Conservation (phyloP, 2,888 invertebrate species). For the Magallana nippona region DNA sequence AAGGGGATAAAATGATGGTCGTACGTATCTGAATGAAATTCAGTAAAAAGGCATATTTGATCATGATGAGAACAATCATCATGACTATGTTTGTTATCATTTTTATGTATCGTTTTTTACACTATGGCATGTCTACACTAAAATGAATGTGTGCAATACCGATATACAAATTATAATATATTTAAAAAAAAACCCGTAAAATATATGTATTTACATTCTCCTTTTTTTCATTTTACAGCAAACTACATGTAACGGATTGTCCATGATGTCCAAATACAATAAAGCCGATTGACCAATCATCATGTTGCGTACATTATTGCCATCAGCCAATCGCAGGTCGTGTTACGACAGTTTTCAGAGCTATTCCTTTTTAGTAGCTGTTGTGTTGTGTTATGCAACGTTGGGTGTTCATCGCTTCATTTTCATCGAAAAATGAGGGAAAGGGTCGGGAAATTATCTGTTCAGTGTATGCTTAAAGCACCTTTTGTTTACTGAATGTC, state of each 20-base stretch:
- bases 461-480: constrained; percentile 9
- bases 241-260: constrained; percentile 36
- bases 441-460: neutral
- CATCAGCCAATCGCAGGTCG: neutral
- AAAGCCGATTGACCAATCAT: neutral
- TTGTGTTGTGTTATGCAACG: neutral
- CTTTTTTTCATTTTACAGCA: constrained; percentile 20
- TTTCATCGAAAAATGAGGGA: neutral
- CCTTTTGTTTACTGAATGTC: neutral
- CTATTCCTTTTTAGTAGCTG: neutral
- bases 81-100: too few relatives aligned
- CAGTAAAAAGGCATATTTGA: neutral
- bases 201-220: neutral
- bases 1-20: constrained; percentile 63
- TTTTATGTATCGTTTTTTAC: too few relatives aligned
- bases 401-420: constrained; percentile 16
- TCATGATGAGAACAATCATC: neutral
- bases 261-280: constrained; percentile 26
- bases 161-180: too few relatives aligned
- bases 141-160: too few relatives aligned
- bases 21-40: constrained; percentile 50
- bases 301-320: neutral
- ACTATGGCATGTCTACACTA: too few relatives aligned
- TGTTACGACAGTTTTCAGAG: neutral
- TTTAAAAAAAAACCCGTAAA: too few relatives aligned